Evolutionary conservation across 2,113 vertebrate genomes (phyloP).

Genomic region (Oreochromis aureus): DNA sequence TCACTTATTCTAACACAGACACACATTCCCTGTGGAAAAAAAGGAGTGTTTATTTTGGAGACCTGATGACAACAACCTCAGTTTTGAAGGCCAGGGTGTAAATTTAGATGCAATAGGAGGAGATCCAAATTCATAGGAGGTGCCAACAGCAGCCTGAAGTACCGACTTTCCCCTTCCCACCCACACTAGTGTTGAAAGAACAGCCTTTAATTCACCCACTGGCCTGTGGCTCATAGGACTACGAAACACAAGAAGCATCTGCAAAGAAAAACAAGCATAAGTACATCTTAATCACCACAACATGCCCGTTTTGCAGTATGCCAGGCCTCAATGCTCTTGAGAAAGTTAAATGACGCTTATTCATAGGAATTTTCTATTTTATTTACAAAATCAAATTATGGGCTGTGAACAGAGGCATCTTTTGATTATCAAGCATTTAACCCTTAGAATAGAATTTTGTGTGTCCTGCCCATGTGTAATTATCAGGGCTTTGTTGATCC

Average conservation of each 20-base stretch:
- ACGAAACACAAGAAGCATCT: slow-evolving; percentile 19
- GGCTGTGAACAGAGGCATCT: not conserved
- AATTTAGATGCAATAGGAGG: slow-evolving; percentile 78
- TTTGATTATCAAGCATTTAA: not conserved
- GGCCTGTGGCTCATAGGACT: slow-evolving; percentile 22
- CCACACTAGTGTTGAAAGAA: slow-evolving; percentile 57
- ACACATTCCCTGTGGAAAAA: slow-evolving; percentile 56
- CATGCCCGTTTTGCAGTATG: not conserved
- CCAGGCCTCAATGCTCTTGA: not conserved
- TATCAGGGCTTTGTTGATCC: slow-evolving; percentile 14
- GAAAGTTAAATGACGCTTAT: not conserved
- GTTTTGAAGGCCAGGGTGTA: slow-evolving; percentile 75
- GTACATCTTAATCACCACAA: slow-evolving; percentile 20
- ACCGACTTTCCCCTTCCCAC: slow-evolving; percentile 56
- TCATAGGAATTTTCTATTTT: not conserved
- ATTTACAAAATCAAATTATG: not conserved
- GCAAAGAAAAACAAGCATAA: slow-evolving; percentile 30
- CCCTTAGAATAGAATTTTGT: not conserved
- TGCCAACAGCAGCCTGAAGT: slow-evolving; percentile 67
- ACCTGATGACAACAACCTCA: slow-evolving; percentile 75
- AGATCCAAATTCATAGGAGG: slow-evolving; percentile 72
- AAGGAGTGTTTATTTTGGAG: slow-evolving; percentile 74
- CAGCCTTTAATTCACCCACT: slow-evolving; percentile 52
- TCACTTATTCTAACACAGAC: slow-evolving; percentile 61
- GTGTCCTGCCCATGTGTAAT: not conserved